Evolutionary conservation across 1,140 invertebrate species (phyloP).

Genomic region (Drosophila lowei): DNA sequence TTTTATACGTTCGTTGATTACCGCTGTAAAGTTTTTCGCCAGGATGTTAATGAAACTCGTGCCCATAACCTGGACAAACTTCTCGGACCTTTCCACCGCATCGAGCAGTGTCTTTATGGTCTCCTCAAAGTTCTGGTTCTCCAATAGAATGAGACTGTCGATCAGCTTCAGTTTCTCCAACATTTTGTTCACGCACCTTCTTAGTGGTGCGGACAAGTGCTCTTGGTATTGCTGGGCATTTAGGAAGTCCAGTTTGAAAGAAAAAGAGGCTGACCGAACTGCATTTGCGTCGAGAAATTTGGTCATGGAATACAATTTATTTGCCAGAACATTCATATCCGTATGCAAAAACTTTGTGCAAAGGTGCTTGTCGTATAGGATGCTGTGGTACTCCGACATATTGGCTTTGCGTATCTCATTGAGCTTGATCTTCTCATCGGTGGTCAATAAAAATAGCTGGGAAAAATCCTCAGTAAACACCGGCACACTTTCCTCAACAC

Average conservation of each 20-base stretch:
- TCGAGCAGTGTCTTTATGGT: conserved; percentile 87
- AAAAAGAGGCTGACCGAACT: too few relatives aligned
- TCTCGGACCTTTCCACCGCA: conserved; percentile 88
- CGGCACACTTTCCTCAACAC: conserved; percentile 60
- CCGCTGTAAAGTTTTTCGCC: too few relatives aligned
- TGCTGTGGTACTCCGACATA: conserved; percentile 74
- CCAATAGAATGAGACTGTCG: conserved; percentile 86
- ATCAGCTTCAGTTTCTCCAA: conserved; percentile 86
- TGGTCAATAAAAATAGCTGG: conserved; percentile 85
- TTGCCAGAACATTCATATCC: conserved; percentile 20
- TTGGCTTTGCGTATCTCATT: conserved; percentile 85
- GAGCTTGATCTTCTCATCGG: conserved; percentile 85
- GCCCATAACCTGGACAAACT: conserved; percentile 86
- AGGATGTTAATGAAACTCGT: conserved; percentile 58
- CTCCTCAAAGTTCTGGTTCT: conserved; percentile 89
- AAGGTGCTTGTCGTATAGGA: conserved; percentile 68
- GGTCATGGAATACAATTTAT: conserved; percentile 83
- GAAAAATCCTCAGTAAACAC: conserved; percentile 82
- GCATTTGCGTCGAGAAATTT: too few relatives aligned
- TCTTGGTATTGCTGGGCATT: conserved; percentile 83
- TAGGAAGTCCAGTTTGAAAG: too few relatives aligned
- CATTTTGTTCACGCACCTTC: too few relatives aligned
- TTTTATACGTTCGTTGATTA: conserved; percentile 85
- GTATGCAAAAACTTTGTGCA: conserved; percentile 84
- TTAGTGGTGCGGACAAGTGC: too few relatives aligned